These are phyloP conservation scores for Megalops cyprinoides DNA, from an alignment of 2,797 vertebrate species.

Conservation along the genomic window DNA sequence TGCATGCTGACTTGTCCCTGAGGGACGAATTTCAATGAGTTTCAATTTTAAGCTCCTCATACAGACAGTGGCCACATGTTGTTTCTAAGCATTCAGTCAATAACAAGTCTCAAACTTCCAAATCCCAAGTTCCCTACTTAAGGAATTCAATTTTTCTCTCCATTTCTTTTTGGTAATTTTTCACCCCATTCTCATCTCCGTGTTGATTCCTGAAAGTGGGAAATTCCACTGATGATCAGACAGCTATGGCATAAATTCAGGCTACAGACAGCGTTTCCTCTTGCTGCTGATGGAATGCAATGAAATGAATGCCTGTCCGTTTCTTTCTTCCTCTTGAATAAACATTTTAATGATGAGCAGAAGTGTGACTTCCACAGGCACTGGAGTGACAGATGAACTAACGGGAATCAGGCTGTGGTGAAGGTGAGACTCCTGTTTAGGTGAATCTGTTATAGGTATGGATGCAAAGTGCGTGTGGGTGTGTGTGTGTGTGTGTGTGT, in stretches of 20 bases:
- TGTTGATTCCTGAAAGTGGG: too few relatives aligned
- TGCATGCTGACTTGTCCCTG: background rate
- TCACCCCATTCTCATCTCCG: too few relatives aligned
- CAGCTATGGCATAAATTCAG: background rate
- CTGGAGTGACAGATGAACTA: constrained; percentile 38
- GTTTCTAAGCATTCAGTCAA: background rate
- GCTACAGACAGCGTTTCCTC: constrained; percentile 17
- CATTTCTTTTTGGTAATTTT: too few relatives aligned
- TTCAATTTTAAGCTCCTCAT: background rate
- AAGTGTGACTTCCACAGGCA: constrained; percentile 38
- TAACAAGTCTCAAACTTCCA: background rate
- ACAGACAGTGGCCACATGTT: background rate
- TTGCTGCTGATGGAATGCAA: constrained; percentile 15
- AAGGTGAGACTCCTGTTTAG: background rate
- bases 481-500: background rate
- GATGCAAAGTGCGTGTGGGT: background rate
- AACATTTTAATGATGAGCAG: constrained; percentile 19
- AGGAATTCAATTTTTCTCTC: too few relatives aligned
- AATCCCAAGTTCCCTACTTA: too few relatives aligned
- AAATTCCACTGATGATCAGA: too few relatives aligned
- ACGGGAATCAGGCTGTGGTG: background rate
- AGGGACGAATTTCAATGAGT: background rate
- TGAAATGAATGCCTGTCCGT: constrained; percentile 23
- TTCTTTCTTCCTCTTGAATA: constrained; percentile 25
- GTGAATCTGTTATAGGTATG: background rate